Evolutionary conservation across 2,888 invertebrate species (phyloP), one percentile per base, ranked within the genome.

Genomic region (Eupithecia vulgata): DNA sequence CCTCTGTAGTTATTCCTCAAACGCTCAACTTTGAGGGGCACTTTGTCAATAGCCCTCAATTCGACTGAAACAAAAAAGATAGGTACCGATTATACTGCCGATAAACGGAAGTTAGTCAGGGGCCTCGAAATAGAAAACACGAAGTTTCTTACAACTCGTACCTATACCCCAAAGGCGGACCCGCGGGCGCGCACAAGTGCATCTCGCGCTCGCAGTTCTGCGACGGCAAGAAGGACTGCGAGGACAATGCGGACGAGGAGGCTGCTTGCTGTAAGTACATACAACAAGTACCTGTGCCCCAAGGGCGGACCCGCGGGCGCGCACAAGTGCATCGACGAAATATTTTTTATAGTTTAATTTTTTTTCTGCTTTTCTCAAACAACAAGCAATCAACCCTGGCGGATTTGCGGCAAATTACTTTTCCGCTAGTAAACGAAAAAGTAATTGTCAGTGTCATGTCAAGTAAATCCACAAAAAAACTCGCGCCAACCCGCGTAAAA

Each of bases 181-280:
- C 95, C 0, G 96, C 95, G 37, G 96, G 96, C 34, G 95, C 96
- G 17, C 97, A 97, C 78, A 97, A 97, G 87, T 99, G 99, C 88
- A 99, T 99, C 76, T 96, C 97, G 68, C 96, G 97, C 82, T 96
- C 97, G 30, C 97, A 98, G 89, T 95, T 99, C 25, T 99, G 99
- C 89, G 98, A 99, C 87, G 98, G 97, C 0, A 97, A 97, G 86
- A 95, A 95, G 77, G 99, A 99, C 89, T 99, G 99, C 85, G 97
- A 97, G 77, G 99, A 99, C 88, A 97, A 97, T 64, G 97, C 98
- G 68, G 99, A 99, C 87, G 98, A 98, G 88, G 97, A 97, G 84
- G 95, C 96, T 10, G 97, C 97, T 76, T 98, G 98, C 88, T 98
- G 98, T 98, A 91, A 97, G 97, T 96, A 52, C 25, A 12, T 2